Conservation (phyloP, 2,113 vertebrate genomes). For the Myotis lucifugus region DNA sequence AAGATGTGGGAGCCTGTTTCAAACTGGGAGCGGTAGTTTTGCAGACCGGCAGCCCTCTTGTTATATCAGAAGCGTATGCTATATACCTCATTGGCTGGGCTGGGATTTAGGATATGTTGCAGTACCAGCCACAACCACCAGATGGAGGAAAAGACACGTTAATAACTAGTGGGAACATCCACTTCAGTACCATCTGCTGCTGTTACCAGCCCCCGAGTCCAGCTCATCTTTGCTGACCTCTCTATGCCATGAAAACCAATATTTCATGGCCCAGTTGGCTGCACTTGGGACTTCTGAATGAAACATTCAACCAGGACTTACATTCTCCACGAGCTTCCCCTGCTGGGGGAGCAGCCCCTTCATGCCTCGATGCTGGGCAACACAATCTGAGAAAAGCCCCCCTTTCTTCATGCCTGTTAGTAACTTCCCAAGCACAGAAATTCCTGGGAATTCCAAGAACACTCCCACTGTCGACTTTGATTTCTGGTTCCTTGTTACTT, state of each 20-base stretch:
- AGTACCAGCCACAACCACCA: slow-evolving; percentile 60
- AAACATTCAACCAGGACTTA: not conserved
- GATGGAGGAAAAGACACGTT: slow-evolving; percentile 31
- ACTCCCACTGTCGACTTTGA: not conserved
- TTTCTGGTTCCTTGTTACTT: not conserved
- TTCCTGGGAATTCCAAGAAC: not conserved
- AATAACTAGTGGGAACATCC: not conserved
- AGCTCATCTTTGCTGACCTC: not conserved
- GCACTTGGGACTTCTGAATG: not conserved
- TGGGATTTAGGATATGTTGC: not conserved
- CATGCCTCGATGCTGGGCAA: not conserved
- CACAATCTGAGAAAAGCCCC: not conserved
- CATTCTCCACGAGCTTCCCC: not conserved
- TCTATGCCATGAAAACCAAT: not conserved
- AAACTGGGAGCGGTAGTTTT: slow-evolving; percentile 3
- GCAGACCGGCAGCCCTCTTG: not conserved
- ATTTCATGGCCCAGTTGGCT: not conserved
- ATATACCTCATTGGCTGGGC: slow-evolving; percentile 40
- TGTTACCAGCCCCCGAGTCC: not conserved
- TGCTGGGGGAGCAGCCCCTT: not conserved
- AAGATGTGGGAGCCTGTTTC: not conserved
- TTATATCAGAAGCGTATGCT: not conserved
- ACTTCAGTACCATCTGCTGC: not conserved
- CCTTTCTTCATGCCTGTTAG: not conserved
- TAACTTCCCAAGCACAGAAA: not conserved